Evolutionary conservation across 2,797 vertebrate genomes (phyloP), one percentile per base, ranked within the genome.

Genomic region (Cheirogaleus major): DNA sequence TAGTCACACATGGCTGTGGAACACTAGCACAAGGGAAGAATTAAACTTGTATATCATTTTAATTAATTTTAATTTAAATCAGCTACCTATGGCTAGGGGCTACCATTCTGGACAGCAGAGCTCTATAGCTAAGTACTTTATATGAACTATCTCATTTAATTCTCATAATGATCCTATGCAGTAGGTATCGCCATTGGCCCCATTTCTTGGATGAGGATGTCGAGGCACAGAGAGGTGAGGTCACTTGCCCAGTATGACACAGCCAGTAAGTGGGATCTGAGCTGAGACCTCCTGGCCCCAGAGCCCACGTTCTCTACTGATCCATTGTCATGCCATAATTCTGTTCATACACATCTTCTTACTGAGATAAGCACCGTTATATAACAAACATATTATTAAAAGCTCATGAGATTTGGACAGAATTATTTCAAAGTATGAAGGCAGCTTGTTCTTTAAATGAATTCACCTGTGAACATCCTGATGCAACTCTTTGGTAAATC

Each of bases 301-400:
- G 45, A 78, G 11, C 35, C 67, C 48, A 89, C 27, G 69, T 17
- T 52, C 38, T 86, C 5, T 8, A 22, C 48, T 23, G 55, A 30
- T 82, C 22, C 27, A 45, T 55, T 20, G 67, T 27, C 13, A 57
- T 8, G 22, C 67, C 65, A 87, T 92, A 57, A 43, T 57, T 48
- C 38, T 76, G 10, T 20, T 81, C 70, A 55, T 0, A 43, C 1
- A 11, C 59, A 41, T 50, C 59, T 59, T 59, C 90, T 88, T 63
- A 25, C 7, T 45, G 52, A 79, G 50, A 63, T 83, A 67, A 91
- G 80, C 27, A 57, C 59, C 25, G 22, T 69, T 89, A 76, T 55
- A 30, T 82, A 91, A 90, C 41, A 92, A 78, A 73, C 7, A 76
- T 35, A 69, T 48, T 82, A 63, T 91, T 90, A 91, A 82, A 87